Percentiles rank a stretch among this genome's conserved stretches.
phyloP scores from a whole-genome alignment of 2,113 vertebrate genomes.

The Girardinichthys multiradiatus region DNA sequence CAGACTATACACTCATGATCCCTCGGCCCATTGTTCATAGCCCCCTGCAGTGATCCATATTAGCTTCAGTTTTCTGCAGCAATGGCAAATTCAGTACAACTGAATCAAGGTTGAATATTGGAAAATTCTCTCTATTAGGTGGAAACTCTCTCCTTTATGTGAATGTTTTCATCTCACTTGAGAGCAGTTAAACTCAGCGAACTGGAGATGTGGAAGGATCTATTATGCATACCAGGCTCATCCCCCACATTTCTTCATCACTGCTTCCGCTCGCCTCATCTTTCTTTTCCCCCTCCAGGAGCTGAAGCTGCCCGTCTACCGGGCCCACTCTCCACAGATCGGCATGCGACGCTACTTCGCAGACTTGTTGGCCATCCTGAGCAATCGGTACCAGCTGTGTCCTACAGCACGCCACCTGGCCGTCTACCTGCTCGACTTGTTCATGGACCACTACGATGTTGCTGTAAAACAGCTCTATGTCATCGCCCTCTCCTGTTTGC shows the following conservation, averaged over 20 bases:
- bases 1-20: constrained; percentile 25
- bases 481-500: constrained; percentile 87
- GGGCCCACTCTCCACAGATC: constrained; percentile 88
- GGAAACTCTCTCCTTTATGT: constrained; percentile 11
- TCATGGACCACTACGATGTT: constrained; percentile 90
- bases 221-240: constrained; percentile 59
- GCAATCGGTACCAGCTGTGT: constrained; percentile 87
- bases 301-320: constrained; percentile 87
- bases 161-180: constrained; percentile 29
- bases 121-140: constrained; percentile 25
- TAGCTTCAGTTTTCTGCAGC: constrained; percentile 44
- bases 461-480: constrained; percentile 86
- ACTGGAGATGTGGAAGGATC: constrained; percentile 38
- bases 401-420: constrained; percentile 88
- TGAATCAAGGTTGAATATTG: constrained; percentile 29
- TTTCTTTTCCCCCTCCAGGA: constrained; percentile 76
- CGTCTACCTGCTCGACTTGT: constrained; percentile 90
- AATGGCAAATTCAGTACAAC: constrained; percentile 37
- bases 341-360: constrained; percentile 90
- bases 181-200: constrained; percentile 26
- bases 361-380: constrained; percentile 86
- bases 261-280: constrained; percentile 25
- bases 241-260: constrained; percentile 17
- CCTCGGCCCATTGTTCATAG: constrained; percentile 39
- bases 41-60: constrained; percentile 68